Base-by-base conservation (phyloP, 1,140 invertebrate species). In the Octopus sinensis region DNA sequence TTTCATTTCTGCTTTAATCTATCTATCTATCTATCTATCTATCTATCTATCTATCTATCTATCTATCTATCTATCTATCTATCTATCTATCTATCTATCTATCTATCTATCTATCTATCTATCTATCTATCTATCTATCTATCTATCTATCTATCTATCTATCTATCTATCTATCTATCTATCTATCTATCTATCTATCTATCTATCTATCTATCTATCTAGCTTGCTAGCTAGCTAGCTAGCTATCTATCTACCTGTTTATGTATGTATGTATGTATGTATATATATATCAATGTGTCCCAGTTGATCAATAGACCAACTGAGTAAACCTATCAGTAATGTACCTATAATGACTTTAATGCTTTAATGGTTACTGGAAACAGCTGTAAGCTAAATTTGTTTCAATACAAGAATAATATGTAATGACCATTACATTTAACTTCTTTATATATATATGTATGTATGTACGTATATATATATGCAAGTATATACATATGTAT, bases 181-280 rank as follows among this genome's bases (percentile, higher is more conserved):
- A 62, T 62, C 56, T 62, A 62, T 62, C 56, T 62, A 62, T 62
- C 56, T 62, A 62, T 62, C 56, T 62, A 62, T 62, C 56, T 62
- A 62, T 62, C 56, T 17, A 62, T 62, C 56, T 62, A 9, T 62
- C 56, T 62, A 9, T 10, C 17, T 62, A 9, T 62, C 56, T 62
- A 9, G 6, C 17, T 62, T 62, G 6, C 17, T 17, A 6, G 17
- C 17, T 62, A 62, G 6, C 56, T 62, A 62, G 6, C 56, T 62
- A 62, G 6, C 17, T 62, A 62, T 62, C 56, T 7, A 62, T 62
- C 17, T 7, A 62, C 17, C 56, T 7, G 17, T 62, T 17, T 7
- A 62, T 62, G 6, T 7, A 62, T 62, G 6, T 7, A 62, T 62
- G 6, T 7, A 62, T 62, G 17, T 62, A 62, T n/a, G 56, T 7